Evolutionary conservation across 2,113 vertebrate species (phyloP).

Genomic region (Irena cyanogastra): DNA sequence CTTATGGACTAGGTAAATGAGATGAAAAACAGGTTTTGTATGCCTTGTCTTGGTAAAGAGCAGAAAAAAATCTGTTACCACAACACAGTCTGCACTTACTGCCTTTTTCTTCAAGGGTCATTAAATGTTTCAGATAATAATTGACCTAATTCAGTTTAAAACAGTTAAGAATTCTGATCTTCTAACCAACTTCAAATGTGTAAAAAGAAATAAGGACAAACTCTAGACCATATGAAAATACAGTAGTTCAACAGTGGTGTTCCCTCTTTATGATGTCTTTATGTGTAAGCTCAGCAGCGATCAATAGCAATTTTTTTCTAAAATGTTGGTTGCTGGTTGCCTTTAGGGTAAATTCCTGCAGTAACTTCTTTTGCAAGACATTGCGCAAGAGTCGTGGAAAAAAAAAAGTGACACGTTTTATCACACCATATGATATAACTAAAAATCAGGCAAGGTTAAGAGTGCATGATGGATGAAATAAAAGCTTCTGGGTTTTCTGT

Average conservation of each 20-base stretch:
- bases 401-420: not conserved
- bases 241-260: rapidly evolving
- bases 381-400: not conserved
- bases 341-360: not conserved
- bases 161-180: not conserved
- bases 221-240: not conserved
- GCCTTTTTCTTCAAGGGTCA: not conserved
- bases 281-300: not conserved
- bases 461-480: not conserved
- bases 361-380: not conserved
- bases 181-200: not conserved
- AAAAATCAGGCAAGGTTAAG: not conserved
- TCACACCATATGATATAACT: not conserved
- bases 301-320: not conserved
- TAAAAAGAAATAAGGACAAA: not conserved
- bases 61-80: not conserved
- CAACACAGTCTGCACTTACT: not conserved
- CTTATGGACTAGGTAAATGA: not conserved
- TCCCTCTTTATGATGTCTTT: not conserved
- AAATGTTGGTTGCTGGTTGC: not conserved
- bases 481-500: not conserved
- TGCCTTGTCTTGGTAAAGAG: not conserved
- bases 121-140: not conserved
- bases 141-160: not conserved
- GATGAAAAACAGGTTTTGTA: not conserved